A percentile compares a stretch with the other conserved stretches of the same genome.
These are phyloP conservation scores for Sebastes elongatus DNA, from an alignment of 2,797 vertebrate species.

Conservation along the genomic window DNA sequence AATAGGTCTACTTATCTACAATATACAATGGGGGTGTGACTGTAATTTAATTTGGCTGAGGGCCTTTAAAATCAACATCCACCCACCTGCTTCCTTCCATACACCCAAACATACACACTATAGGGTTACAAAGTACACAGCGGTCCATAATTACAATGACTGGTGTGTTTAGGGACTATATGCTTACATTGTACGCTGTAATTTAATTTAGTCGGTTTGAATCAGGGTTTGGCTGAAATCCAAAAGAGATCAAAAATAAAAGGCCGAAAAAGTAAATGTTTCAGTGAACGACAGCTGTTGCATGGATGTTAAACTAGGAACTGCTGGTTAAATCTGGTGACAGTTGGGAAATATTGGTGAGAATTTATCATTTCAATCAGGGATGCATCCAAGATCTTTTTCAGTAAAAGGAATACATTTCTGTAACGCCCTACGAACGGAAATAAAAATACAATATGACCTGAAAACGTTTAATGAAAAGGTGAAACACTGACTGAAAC, in stretches of 20 bases:
- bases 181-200: background rate
- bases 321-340: background rate
- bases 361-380: background rate
- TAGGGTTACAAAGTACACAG: background rate
- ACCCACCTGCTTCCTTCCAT: constrained; percentile 1
- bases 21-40: background rate
- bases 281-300: background rate
- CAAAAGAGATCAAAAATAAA: background rate
- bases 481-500: too few species aligned
- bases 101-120: background rate
- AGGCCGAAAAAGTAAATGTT: background rate
- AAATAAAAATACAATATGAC: too few species aligned
- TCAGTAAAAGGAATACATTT: too few species aligned
- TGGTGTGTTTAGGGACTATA: background rate
- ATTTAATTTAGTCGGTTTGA: background rate
- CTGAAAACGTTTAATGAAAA: too few species aligned
- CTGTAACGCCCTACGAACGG: too few species aligned
- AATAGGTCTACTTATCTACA: background rate
- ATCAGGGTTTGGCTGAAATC: background rate
- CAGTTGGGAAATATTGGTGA: background rate
- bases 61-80: background rate
- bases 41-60: background rate
- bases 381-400: too few species aligned
- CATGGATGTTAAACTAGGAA: background rate
- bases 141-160: background rate